Percentiles rank a stretch among this genome's conserved stretches.
phyloP scores from a whole-genome alignment of 2,113 vertebrate genomes.

The Oncorhynchus masou region DNA sequence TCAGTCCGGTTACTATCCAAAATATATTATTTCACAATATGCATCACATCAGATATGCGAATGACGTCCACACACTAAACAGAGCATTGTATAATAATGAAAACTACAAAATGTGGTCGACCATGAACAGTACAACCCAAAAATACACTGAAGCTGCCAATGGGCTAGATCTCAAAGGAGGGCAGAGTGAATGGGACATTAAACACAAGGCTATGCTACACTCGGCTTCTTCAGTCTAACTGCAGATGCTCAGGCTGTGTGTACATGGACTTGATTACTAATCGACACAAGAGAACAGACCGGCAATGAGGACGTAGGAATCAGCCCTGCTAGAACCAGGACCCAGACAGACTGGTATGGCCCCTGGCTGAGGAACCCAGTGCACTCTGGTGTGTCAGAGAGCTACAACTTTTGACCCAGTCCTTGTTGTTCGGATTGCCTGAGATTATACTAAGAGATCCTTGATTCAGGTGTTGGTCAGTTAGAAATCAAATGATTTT shows the following conservation, averaged over 20 bases:
- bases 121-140: neutral
- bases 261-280: constrained; percentile 51
- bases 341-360: too few species aligned
- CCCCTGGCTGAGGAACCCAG: neutral
- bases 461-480: too few species aligned
- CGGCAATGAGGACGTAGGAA: constrained; percentile 5
- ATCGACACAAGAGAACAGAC: constrained; percentile 45
- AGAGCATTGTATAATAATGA: neutral
- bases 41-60: neutral
- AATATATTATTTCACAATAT: neutral
- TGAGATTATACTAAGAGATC: too few species aligned
- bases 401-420: too few species aligned
- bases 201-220: neutral
- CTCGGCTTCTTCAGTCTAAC: constrained; percentile 31
- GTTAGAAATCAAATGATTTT: too few species aligned
- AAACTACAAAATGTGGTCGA: neutral
- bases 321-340: constrained; percentile 1
- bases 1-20: neutral
- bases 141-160: neutral
- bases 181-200: neutral
- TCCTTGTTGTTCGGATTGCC: too few species aligned
- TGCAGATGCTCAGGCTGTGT: constrained; percentile 1
- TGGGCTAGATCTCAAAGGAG: too few species aligned
- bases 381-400: neutral
- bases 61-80: neutral